Evolutionary conservation across 2,888 invertebrate genomes (phyloP), one percentile per base, ranked within the genome.

Genomic region (Drosophila mimica): DNA sequence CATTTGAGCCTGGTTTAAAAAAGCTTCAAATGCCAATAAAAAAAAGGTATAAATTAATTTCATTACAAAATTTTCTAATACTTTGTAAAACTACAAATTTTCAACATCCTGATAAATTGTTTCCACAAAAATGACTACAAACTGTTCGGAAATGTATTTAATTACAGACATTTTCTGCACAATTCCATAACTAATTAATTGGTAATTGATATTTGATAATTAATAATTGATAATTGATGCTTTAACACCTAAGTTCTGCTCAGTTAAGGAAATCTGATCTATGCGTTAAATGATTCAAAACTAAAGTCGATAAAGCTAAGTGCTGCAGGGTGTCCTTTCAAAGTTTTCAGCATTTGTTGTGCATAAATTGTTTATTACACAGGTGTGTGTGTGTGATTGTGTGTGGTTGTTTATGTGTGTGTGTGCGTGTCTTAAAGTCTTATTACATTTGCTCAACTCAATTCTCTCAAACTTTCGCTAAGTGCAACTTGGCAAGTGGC

Each of bases 331-430:
- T 51, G 25, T 20, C 34, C 75, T 53, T 54, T 54, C 25, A 66
- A 61, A 53, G 70, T 70, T 52, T 53, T 17, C 9, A 49, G 53
- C 66, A 72, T 79, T 82, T 76, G 53, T 70, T 82, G 69, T 79
- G 69, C 76, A 82, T 81, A 81, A 85, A 85, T 82, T 65, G n/a
- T n/a, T n/a, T n/a, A n/a, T n/a, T n/a, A 63, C 51, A 49, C 34
- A 15, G 46, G 20, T 46, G 46, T 31, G 46, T 2, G 40, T 57
- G 38, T 40, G 5, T 20, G 38, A 13, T 34, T 53, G 43, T 38
- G 38, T 9, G 43, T 30, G 36, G 40, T 11, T 34, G 20, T 25
- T 25, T 20, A 5, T 20, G 3, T 17, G 51, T 54, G 38, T 40
- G 30, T 13, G 38, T 40, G 38, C 31, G 11, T 36, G 20, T 25